Evolutionary conservation across 2,888 invertebrate genomes (phyloP), one percentile per base, ranked within the genome.

Genomic region (Caradrina kadenii): DNA sequence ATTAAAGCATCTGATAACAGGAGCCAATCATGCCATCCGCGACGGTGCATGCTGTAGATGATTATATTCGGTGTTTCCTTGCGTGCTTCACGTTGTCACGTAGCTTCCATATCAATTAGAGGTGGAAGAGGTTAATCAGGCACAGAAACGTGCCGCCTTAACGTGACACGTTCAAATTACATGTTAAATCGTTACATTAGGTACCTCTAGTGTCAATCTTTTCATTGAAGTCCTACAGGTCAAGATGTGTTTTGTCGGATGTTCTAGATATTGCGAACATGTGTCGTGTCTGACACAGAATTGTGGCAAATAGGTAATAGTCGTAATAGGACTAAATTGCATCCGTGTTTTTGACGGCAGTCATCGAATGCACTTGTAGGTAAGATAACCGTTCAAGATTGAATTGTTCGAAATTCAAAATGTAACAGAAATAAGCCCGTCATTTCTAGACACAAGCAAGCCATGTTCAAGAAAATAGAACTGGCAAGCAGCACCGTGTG

Each of bases 61-160:
- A 65, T 62, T 73, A 62, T 58, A 73, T 80, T 62, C 31, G 63
- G 58, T 54, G 52, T 50, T 69, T 69, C 69, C 76, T 77, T 45
- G 77, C 81, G 77, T 77, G 77, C 54, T 80, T 62, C 56, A 56
- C 39, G 50, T 63, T 55, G 58, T 80, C 81, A 79, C 76, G 65
- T 70, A 66, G 61, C 53, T 58, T 66, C 77, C 63, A 75, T 48
- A 64, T 70, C 56, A 77, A 70, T 80, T 78, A 76, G 62, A 69
- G 69, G 76, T 55, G 81, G 78, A 79, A 81, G 71, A 81, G 71
- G 62, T 62, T 80, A 69, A 78, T 80, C 76, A 76, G 26, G 13
- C 65, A 35, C 49, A 60, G 76, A 61, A 65, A 63, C 77, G 58
- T 35, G 63, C 64, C 63, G 63, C 26, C 48, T 60, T 76, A 35